phyloP scores from a whole-genome alignment of 2,888 invertebrate species.

The Drosophila paramelanica region DNA sequence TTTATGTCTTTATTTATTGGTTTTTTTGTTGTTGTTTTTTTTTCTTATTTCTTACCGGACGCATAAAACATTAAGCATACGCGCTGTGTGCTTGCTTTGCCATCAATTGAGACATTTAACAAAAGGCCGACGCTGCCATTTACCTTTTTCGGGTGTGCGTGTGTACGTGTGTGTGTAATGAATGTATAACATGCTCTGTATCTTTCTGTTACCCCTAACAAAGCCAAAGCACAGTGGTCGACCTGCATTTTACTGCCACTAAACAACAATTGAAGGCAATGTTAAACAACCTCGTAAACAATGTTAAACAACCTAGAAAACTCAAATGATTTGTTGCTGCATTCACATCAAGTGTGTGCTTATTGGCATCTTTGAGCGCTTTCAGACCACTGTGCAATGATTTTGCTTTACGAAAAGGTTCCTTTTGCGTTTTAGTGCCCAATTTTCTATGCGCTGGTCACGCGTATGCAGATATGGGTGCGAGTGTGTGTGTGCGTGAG shows the following conservation, averaged over 20 bases:
- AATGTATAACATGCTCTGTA: slow-evolving; percentile 58
- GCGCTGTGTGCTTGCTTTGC: slow-evolving; percentile 36
- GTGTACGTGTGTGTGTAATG: slow-evolving; percentile 53
- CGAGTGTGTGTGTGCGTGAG: slow-evolving; percentile 2
- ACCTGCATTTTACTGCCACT: background rate
- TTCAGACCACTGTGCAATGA: slow-evolving; percentile 47
- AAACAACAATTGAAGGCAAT: too few relatives aligned
- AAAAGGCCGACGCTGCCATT: slow-evolving; percentile 65
- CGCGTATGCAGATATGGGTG: slow-evolving; percentile 43
- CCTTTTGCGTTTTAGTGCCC: slow-evolving; percentile 46
- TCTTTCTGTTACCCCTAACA: slow-evolving; percentile 11
- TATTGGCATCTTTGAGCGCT: background rate
- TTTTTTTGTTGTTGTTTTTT: slow-evolving; percentile 18
- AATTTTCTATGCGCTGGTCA: slow-evolving; percentile 55
- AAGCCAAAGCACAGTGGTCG: slow-evolving; percentile 32
- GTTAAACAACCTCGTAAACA: background rate
- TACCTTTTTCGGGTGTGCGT: slow-evolving; percentile 54
- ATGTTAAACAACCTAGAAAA: background rate
- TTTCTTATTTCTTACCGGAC: slow-evolving; percentile 26
- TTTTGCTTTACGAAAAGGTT: slow-evolving; percentile 37
- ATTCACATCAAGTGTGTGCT: background rate
- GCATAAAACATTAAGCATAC: slow-evolving; percentile 62
- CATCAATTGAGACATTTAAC: slow-evolving; percentile 77
- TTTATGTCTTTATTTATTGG: slow-evolving; percentile 25
- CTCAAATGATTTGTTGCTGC: background rate